These are phyloP conservation scores for Aromia moschata DNA, from an alignment of 2,888 invertebrate species.

Conservation along the genomic window DNA sequence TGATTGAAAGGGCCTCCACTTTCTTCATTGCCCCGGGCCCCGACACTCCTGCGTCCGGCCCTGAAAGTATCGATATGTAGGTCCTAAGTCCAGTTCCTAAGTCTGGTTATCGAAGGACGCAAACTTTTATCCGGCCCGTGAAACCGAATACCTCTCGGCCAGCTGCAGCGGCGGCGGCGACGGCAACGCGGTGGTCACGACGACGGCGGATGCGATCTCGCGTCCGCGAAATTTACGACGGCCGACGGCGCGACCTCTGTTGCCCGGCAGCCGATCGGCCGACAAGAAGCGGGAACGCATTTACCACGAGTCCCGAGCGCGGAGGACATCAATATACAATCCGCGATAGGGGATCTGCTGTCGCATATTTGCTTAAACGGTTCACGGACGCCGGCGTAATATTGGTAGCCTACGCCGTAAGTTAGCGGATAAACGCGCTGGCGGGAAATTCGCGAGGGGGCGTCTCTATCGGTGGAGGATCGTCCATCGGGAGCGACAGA, in stretches of 20 bases:
- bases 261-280: slow-evolving; percentile 58
- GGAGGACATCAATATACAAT: slow-evolving; percentile 61
- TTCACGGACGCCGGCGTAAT: slow-evolving; percentile 59
- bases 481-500: slow-evolving; percentile 26
- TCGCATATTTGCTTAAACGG: slow-evolving; percentile 62
- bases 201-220: slow-evolving; percentile 50
- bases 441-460: slow-evolving; percentile 44
- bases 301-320: slow-evolving; percentile 55
- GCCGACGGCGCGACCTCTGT: slow-evolving; percentile 43
- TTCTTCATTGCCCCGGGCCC: no score
- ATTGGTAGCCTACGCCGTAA: slow-evolving; percentile 61
- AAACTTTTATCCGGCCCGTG: slow-evolving; percentile 20
- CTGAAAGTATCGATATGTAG: no score
- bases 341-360: slow-evolving; percentile 59
- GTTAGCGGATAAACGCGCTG: slow-evolving; percentile 49
- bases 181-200: slow-evolving; percentile 47
- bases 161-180: slow-evolving; percentile 41
- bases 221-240: slow-evolving; percentile 44
- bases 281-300: slow-evolving; percentile 59
- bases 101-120: no score
- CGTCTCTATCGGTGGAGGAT: slow-evolving; percentile 36
- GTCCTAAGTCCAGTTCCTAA: no score
- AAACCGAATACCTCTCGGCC: slow-evolving; percentile 20
- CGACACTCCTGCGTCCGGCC: no score
- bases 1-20: no score